Evolutionary conservation across 1,140 invertebrate genomes (phyloP).

Genomic region (Procambarus virginalis): DNA sequence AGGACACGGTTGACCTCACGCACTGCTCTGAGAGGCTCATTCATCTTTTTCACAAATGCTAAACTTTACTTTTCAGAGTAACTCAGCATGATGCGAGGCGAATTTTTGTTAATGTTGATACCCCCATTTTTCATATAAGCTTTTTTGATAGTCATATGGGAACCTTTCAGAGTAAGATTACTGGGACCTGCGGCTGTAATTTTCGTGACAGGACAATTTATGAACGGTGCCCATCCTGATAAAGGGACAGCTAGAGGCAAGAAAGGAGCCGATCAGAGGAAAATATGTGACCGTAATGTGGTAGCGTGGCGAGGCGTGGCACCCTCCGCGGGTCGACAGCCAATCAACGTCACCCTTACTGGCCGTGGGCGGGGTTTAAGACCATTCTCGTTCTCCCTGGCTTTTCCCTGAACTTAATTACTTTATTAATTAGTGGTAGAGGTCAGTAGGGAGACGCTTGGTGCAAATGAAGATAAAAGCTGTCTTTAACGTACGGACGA

Average conservation of each 20-base stretch:
- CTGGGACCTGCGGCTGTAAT: not conserved
- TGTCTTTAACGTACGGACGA: not conserved
- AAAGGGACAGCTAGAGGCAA: slow-evolving; percentile 39
- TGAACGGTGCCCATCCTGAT: slow-evolving; percentile 49
- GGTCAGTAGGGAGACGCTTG: slow-evolving; percentile 14
- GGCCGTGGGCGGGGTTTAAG: slow-evolving; percentile 31
- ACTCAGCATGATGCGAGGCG: not conserved
- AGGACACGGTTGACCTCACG: not conserved
- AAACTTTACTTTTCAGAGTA: not conserved
- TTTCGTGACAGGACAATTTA: slow-evolving; percentile 40
- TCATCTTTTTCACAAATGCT: not conserved
- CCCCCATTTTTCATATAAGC: too few relatives aligned
- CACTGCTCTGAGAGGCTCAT: not conserved
- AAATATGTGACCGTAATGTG: slow-evolving; percentile 63
- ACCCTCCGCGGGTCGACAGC: slow-evolving; percentile 10
- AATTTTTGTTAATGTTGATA: not conserved
- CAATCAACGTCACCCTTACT: slow-evolving; percentile 21
- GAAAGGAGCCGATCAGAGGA: slow-evolving; percentile 54
- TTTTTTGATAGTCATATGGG: not conserved
- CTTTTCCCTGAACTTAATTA: slow-evolving; percentile 58
- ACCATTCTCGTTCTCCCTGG: slow-evolving; percentile 22
- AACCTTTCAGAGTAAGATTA: not conserved
- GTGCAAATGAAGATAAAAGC: slow-evolving; percentile 36
- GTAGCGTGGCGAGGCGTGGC: slow-evolving; percentile 31
- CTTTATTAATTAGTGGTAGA: slow-evolving; percentile 62